Evolutionary conservation across 2,797 vertebrate genomes (phyloP), one percentile per base, ranked within the genome.

Genomic region (Leptodactylus fallax): DNA sequence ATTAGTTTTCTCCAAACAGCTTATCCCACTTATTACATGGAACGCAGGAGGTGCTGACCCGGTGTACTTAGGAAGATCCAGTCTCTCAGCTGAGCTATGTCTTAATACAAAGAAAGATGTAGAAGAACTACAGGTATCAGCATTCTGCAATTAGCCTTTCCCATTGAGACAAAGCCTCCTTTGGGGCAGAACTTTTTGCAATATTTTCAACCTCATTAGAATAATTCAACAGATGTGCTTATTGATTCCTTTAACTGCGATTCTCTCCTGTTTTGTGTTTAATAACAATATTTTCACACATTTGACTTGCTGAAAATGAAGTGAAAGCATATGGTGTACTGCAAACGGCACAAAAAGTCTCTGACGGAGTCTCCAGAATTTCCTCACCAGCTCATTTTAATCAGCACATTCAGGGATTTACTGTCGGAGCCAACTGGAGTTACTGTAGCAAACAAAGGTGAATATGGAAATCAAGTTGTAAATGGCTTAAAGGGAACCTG

Each of bases 281-380:
- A 83, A 83, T 83, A 83, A 71, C 81, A 83, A 83, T 83, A 71
- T 83, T 83, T 58, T 72, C 80, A 82, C 80, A 83, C 63, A 51
- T 65, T 45, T 51, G 63, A 84, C 14, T 36, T 72, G 82, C 21
- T 84, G 65, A 74, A 74, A 58, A 74, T 72, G 49, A 83, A 65
- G 60, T 63, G 60, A 65, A 23, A 67, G 60, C 36, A 81, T 79
- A 79, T 65, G 61, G 60, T 13, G 27, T 25, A 14, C 14, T 65
- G 45, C 79, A 47, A 23, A n/a, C 17, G 27, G 56, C 36, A 12
- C 10, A 45, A 61, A 3, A 80, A 80, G 56, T 47, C 76, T 55
- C 19, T 1, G 78, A 56, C 14, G n/a, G 77, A 60, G 56, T 21
- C n/a, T 14, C 12, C 36, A 17, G 27, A 79, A 55, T 36, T 21